Evolutionary conservation across 2,797 vertebrate genomes (phyloP).

Genomic region (Sebastes hubbsi): DNA sequence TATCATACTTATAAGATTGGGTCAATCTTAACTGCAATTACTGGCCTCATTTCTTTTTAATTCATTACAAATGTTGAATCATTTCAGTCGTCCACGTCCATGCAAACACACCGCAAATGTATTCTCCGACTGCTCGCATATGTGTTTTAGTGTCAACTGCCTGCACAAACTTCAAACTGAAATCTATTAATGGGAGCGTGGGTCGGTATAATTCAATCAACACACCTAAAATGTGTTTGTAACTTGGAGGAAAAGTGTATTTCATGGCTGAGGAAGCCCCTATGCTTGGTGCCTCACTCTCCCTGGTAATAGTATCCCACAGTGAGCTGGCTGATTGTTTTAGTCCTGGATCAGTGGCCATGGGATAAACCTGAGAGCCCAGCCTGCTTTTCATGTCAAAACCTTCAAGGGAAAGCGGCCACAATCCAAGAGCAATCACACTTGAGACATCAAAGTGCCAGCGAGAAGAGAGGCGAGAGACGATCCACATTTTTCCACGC

Average conservation of each 20-base stretch:
- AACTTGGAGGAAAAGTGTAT: slow-evolving; percentile 66
- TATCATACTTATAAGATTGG: slow-evolving; percentile 74
- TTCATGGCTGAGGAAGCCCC: slow-evolving; percentile 77
- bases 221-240: slow-evolving; percentile 67
- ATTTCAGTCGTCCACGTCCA: slow-evolving; percentile 44
- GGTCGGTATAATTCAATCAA: slow-evolving; percentile 75
- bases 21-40: slow-evolving; percentile 72
- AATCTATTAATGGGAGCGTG: slow-evolving; percentile 57
- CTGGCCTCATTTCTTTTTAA: slow-evolving; percentile 66
- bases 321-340: slow-evolving; percentile 84
- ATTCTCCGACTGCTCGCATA: slow-evolving; percentile 13
- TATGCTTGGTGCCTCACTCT: slow-evolving; percentile 71
- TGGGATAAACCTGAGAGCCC: slow-evolving; percentile 84
- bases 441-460: slow-evolving; percentile 88
- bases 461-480: slow-evolving; percentile 79
- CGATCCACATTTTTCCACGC: slow-evolving; percentile 77
- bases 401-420: slow-evolving; percentile 83
- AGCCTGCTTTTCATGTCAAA: slow-evolving; percentile 86
- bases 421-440: slow-evolving; percentile 87
- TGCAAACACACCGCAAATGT: slow-evolving; percentile 48
- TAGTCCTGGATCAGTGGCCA: slow-evolving; percentile 85
- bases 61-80: slow-evolving; percentile 69
- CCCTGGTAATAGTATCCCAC: slow-evolving; percentile 85
- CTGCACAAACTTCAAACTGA: slow-evolving; percentile 36
- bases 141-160: slow-evolving; percentile 32